A percentile compares a stretch with the other conserved stretches of the same genome.
Evolutionary conservation across 2,113 vertebrate species (phyloP).

Genomic region (Ploceus nigricollis): DNA sequence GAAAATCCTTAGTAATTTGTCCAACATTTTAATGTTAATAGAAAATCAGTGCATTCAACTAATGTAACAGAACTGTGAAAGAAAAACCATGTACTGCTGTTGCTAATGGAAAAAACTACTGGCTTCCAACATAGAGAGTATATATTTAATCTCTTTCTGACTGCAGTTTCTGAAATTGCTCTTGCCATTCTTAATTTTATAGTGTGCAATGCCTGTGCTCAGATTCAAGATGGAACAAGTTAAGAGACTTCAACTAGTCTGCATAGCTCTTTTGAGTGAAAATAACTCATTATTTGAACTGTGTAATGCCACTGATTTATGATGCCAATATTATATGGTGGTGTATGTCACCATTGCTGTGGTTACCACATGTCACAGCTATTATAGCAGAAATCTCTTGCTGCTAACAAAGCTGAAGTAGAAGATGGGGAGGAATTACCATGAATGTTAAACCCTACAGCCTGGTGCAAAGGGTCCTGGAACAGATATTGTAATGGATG

Average conservation of each 20-base stretch:
- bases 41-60: not conserved
- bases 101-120: not conserved
- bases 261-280: not conserved
- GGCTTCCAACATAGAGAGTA: not conserved
- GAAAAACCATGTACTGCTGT: not conserved
- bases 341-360: not conserved
- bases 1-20: not conserved
- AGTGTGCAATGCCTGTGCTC: not conserved
- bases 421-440: not conserved
- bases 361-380: not conserved
- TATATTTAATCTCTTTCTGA: not conserved
- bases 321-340: not conserved
- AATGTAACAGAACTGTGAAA: not conserved
- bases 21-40: not conserved
- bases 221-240: not conserved
- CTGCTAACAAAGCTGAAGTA: not conserved
- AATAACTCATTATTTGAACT: not conserved
- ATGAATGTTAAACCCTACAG: not conserved
- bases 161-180: not conserved
- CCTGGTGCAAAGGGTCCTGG: not conserved
- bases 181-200: not conserved
- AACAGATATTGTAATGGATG: not conserved
- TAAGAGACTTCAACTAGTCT: not conserved
- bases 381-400: not conserved
- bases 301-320: not conserved